phyloP scores from a whole-genome alignment of 2,113 vertebrate species.

The Dipodomys stephensi region DNA sequence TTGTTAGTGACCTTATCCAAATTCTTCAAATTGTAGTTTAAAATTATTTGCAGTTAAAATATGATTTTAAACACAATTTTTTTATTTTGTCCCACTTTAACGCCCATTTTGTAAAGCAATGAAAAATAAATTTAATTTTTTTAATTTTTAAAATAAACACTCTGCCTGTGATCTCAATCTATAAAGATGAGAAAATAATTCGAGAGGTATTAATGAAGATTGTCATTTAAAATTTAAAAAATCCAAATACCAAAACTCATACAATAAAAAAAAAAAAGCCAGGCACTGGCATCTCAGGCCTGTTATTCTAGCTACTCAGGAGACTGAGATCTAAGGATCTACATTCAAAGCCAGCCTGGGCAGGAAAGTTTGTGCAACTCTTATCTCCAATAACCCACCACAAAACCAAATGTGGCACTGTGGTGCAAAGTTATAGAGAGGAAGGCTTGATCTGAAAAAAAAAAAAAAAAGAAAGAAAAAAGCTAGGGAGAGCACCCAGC shows the following conservation, averaged over 20 bases:
- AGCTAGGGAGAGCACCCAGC: no score
- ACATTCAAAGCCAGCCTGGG: no score
- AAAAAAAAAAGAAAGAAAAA: no score
- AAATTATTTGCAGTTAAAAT: not conserved
- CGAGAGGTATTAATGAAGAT: not conserved
- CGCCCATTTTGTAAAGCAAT: conserved; percentile 13
- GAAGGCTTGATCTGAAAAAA: not conserved
- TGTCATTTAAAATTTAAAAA: not conserved
- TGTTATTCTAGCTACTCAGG: no score
- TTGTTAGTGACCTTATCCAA: not conserved
- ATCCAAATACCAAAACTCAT: not conserved
- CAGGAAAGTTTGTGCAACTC: no score
- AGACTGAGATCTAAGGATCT: no score
- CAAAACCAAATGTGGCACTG: no score
- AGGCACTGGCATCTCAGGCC: no score
- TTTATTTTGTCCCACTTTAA: conserved; percentile 33
- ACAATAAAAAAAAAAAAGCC: no score
- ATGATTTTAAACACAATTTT: not conserved
- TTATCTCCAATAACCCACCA: no score
- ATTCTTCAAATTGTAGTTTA: not conserved
- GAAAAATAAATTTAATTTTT: not conserved
- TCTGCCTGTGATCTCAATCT: not conserved
- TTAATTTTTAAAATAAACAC: conserved; percentile 22
- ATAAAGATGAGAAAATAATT: not conserved
- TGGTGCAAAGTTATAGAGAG: no score